phyloP scores from a whole-genome alignment of 2,113 vertebrate species.

The Aspidoscelis tigris region DNA sequence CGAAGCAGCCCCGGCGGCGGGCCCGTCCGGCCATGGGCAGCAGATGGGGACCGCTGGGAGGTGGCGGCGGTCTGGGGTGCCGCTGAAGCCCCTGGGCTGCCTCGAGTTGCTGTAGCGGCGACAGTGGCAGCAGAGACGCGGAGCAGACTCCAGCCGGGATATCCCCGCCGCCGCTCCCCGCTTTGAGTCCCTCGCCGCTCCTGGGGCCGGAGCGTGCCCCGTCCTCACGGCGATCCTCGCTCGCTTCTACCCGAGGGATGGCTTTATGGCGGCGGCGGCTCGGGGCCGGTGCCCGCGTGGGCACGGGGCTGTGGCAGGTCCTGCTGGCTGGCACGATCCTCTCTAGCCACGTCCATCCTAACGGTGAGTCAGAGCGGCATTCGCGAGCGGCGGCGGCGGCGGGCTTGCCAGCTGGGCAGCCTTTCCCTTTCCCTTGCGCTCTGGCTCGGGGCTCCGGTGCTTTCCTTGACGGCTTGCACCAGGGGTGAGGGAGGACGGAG shows the following conservation, averaged over 20 bases:
- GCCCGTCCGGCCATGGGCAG: constrained; percentile 29
- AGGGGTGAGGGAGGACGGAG: no score
- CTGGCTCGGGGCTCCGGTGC: not conserved
- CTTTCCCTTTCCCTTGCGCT: not conserved
- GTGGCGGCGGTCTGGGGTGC: constrained; percentile 36
- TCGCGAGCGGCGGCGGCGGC: constrained; percentile 9
- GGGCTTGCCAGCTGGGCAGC: not conserved
- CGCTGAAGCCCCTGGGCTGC: constrained; percentile 1
- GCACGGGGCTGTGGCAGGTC: constrained; percentile 66
- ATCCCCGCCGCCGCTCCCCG: not conserved
- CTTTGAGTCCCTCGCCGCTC: not conserved
- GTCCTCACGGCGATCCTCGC: not conserved
- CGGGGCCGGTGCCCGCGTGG: constrained; percentile 27
- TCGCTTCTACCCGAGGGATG: constrained; percentile 7
- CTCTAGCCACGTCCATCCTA: constrained; percentile 56
- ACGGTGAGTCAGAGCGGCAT: constrained; percentile 65
- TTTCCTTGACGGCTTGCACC: not conserved
- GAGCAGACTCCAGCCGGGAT: constrained; percentile 27
- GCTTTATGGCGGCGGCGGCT: constrained; percentile 31
- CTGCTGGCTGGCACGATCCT: constrained; percentile 66
- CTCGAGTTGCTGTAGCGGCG: not conserved
- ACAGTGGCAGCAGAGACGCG: not conserved
- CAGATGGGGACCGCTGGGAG: constrained; percentile 15
- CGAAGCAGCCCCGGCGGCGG: constrained; percentile 24
- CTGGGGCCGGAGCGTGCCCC: constrained; percentile 5